A percentile compares a stretch with the other conserved stretches of the same genome.
Evolutionary conservation across 2,888 invertebrate genomes (phyloP).

Genomic region (Pristionchus maxplancki): DNA sequence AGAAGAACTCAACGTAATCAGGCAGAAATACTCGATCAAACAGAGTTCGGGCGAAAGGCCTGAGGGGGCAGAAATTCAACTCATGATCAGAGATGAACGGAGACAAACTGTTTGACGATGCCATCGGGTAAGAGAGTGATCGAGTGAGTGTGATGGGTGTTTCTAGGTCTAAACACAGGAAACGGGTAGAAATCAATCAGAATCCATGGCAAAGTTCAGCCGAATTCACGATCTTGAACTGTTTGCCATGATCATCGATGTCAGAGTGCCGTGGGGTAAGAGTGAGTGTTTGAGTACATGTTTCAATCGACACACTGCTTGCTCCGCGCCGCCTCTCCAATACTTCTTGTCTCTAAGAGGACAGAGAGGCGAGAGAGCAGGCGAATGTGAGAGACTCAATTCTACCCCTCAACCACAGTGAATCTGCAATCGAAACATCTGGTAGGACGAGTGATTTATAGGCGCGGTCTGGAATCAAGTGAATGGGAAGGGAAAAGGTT

Average conservation of each 20-base stretch:
- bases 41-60: background rate
- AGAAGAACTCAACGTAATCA: no score
- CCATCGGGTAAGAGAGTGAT: no score
- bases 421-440: background rate
- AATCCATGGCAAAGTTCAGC: no score
- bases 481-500: no score
- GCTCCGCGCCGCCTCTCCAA: background rate
- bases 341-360: background rate
- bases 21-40: no score
- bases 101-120: no score
- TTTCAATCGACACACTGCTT: background rate
- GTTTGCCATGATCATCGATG: background rate
- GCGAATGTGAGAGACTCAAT: background rate
- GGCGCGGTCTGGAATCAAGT: no score
- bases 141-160: no score
- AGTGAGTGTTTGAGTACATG: conserved; percentile 1
- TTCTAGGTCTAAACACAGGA: no score
- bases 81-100: no score
- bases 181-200: no score
- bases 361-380: background rate
- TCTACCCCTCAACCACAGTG: background rate
- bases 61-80: no score
- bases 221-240: background rate
- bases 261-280: background rate
- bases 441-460: background rate